These are phyloP conservation scores for Meta bourneti DNA, from an alignment of 2,888 invertebrate species.

Conservation along the genomic window DNA sequence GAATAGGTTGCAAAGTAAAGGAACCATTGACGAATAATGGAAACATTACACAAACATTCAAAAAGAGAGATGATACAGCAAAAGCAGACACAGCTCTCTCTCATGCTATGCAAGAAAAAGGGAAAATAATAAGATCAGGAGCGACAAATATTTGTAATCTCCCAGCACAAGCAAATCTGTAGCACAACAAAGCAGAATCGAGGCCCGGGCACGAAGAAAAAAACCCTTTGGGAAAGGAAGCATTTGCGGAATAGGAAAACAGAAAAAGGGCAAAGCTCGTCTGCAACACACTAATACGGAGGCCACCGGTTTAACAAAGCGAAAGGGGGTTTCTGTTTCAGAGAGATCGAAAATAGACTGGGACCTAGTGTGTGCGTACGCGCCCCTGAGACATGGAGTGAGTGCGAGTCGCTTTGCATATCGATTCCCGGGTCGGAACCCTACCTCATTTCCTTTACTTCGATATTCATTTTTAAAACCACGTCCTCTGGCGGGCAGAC, in stretches of 20 bases:
- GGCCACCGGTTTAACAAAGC: conserved; percentile 71
- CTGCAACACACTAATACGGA: conserved; percentile 30
- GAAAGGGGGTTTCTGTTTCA: conserved; percentile 59
- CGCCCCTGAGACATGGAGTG: conserved; percentile 28
- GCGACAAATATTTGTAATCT: too few relatives aligned
- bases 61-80: too few relatives aligned
- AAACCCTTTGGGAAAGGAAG: neutral
- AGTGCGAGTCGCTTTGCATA: conserved; percentile 68
- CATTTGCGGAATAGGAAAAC: neutral
- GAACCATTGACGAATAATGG: too few relatives aligned
- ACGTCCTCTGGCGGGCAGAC: conserved; percentile 19
- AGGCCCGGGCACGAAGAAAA: neutral
- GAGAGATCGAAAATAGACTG: conserved; percentile 70
- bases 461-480: conserved; percentile 77
- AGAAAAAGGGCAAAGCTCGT: conserved; percentile 6
- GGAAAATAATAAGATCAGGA: neutral
- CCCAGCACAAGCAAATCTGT: too few relatives aligned
- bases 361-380: conserved; percentile 22
- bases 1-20: too few relatives aligned
- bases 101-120: neutral
- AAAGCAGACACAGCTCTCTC: too few relatives aligned
- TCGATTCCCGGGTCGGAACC: conserved; percentile 72
- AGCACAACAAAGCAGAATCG: too few relatives aligned
- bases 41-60: too few relatives aligned
- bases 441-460: conserved; percentile 73